Evolutionary conservation across 2,113 vertebrate genomes (phyloP).

Genomic region (Hippotragus niger): DNA sequence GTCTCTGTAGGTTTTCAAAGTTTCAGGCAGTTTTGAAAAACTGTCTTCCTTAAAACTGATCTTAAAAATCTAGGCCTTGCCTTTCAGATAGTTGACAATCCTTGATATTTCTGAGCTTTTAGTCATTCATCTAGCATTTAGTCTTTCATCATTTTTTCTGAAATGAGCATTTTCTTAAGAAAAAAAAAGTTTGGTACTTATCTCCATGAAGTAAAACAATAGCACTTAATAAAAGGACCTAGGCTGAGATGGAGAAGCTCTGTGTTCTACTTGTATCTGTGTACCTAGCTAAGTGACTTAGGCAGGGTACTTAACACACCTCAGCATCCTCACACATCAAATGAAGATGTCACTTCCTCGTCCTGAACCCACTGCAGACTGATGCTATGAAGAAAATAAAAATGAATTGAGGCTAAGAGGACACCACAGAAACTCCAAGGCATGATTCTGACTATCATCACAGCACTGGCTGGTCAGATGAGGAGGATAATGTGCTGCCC

Average conservation of each 20-base stretch:
- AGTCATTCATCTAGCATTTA: background rate
- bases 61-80: conserved; percentile 35
- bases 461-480: background rate
- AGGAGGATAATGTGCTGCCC: background rate
- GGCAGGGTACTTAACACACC: background rate
- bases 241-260: background rate
- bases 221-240: background rate
- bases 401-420: background rate
- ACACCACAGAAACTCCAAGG: background rate
- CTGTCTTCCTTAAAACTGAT: background rate
- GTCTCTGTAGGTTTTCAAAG: background rate
- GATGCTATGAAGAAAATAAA: background rate
- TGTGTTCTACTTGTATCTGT: background rate
- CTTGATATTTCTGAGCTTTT: background rate
- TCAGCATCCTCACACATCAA: background rate
- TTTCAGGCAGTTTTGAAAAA: background rate
- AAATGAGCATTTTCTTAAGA: conserved; percentile 8
- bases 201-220: background rate
- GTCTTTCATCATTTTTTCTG: background rate
- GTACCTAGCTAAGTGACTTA: background rate
- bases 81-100: conserved; percentile 1
- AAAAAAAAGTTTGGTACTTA: background rate
- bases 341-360: background rate
- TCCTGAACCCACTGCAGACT: background rate
- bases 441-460: background rate